Base-by-base conservation (phyloP, 2,113 vertebrate genomes). In the Cyphomyrus discorhynchus region DNA sequence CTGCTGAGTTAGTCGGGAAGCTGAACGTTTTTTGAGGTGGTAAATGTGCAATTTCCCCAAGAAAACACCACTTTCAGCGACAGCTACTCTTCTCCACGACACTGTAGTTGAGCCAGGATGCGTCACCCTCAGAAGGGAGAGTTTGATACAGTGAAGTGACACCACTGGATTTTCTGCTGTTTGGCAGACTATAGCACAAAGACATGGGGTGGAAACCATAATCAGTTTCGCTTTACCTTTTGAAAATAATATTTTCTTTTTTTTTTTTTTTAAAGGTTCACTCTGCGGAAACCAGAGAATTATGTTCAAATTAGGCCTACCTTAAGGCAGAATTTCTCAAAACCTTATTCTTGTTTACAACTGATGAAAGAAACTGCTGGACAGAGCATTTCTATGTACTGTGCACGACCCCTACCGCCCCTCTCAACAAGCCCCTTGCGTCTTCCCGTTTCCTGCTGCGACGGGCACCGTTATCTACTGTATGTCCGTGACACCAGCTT, bases 401-500 rank as follows among this genome's bases (percentile, higher is more conserved):
- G 91, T 92, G 46, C 8, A 50, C 19, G 52, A 21, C 93, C 92
- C 93, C 24, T 45, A 27, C 42, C 91, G 86, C 92, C 91, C 91
- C 52, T 91, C 91, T 52, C 24, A 15, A 58, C 19, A 80, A 39
- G 35, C 47, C 11, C 91, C 52, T 52, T 39, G 49, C 80, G 89
- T 42, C 84, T 52, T 49, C 46, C 89, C 85, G 91, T 93, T 92
- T 90, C 92, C 89, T 92, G 92, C 89, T 88, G 91, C 8, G 0
- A 19, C 24, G 19, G 77, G 50, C 24, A 87, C 93, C 96, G 98
- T 98, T 98, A 99, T 99, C 98, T 99, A 94, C 97, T 97, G 92
- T 98, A 97, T 94, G 97, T 98, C 96, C 97, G 97, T 90, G 97
- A 92, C 35, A 97, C 97, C 58, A 98, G 95, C 95, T 95, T 97